Evolutionary conservation across 2,888 invertebrate genomes (phyloP).

Genomic region (Drosophila macrothrix): DNA sequence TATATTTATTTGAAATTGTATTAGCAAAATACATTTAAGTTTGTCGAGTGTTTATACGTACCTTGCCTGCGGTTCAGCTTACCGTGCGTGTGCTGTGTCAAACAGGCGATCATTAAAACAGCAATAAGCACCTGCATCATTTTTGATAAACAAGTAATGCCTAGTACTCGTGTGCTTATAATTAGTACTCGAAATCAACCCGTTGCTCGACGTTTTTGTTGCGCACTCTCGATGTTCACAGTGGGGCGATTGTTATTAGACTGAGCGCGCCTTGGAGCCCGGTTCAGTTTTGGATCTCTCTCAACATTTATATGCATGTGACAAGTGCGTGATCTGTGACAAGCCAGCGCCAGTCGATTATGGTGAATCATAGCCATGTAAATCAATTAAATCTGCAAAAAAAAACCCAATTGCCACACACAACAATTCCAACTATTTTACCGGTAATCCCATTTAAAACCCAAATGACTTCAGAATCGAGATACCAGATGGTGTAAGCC

Average conservation of each 20-base stretch:
- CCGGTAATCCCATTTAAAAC: neutral
- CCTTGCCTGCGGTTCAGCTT: conserved; percentile 65
- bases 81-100: conserved; percentile 53
- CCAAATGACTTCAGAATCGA: neutral
- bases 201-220: neutral
- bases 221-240: conserved; percentile 42
- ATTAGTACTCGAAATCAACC: neutral
- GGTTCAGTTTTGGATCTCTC: conserved; percentile 18
- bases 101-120: conserved; percentile 48
- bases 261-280: conserved; percentile 54
- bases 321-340: neutral
- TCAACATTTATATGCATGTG: conserved; percentile 26
- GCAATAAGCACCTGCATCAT: conserved; percentile 46
- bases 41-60: conserved; percentile 24
- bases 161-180: neutral
- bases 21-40: no score
- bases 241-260: conserved; percentile 59
- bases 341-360: conserved; percentile 9
- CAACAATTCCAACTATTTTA: neutral
- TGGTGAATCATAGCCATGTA: conserved; percentile 3
- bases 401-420: conserved; percentile 26
- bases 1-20: no score
- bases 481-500: neutral
- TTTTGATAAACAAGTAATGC: neutral
- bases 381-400: conserved; percentile 47